Evolutionary conservation across 2,113 vertebrate species (phyloP).

Genomic region (Pseudorectes ferrugineus): DNA sequence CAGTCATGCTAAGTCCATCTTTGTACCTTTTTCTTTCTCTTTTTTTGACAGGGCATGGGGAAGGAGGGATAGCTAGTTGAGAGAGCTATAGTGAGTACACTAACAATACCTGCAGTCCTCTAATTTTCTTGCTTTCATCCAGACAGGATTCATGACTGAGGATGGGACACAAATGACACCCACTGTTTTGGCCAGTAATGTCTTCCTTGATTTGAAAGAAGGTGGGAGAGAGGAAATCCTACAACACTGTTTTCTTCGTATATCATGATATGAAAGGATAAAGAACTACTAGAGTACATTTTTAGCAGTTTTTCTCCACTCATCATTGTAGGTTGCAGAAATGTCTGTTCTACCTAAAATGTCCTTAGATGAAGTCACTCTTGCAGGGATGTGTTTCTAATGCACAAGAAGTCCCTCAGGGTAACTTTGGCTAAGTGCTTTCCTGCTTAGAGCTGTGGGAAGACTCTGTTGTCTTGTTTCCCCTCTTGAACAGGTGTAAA

Average conservation of each 20-base stretch:
- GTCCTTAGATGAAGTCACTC: not conserved
- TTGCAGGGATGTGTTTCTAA: not conserved
- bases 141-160: not conserved
- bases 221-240: not conserved
- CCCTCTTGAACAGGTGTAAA: not conserved
- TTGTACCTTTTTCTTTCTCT: not conserved
- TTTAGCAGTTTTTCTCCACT: not conserved
- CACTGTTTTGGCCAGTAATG: not conserved
- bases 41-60: not conserved
- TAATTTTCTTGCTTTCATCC: not conserved
- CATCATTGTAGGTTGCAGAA: not conserved
- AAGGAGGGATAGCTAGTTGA: not conserved
- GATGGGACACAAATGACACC: not conserved
- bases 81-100: not conserved
- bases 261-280: not conserved
- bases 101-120: not conserved
- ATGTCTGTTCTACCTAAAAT: not conserved
- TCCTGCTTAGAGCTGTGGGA: not conserved
- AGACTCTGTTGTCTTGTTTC: not conserved
- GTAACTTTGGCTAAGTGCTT: not conserved
- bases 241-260: not conserved
- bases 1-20: not conserved
- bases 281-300: not conserved
- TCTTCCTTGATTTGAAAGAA: not conserved
- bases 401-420: not conserved